These are phyloP conservation scores for Buathra laborator DNA, from an alignment of 2,888 invertebrate genomes.

Conservation along the genomic window DNA sequence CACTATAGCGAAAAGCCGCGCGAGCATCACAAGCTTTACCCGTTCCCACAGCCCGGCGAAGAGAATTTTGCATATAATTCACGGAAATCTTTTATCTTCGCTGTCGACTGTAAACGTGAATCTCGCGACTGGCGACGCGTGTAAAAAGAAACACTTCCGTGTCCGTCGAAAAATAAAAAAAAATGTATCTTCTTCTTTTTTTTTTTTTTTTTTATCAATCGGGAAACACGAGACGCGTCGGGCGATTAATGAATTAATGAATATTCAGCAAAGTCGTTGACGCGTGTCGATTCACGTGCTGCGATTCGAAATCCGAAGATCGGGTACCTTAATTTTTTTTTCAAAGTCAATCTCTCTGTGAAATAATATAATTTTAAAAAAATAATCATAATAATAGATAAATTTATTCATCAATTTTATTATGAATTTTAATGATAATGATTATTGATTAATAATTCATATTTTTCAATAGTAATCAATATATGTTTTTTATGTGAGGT, in stretches of 20 bases:
- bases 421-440: background rate
- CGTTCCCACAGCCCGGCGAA: background rate
- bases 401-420: background rate
- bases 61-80: constrained; percentile 15
- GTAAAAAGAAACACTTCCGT: background rate
- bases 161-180: background rate
- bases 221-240: background rate
- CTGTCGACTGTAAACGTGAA: constrained; percentile 1
- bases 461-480: too few relatives aligned
- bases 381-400: background rate
- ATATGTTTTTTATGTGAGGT: background rate
- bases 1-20: constrained; percentile 4
- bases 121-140: background rate
- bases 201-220: background rate
- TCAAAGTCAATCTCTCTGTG: background rate
- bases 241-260: constrained; percentile 1
- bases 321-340: background rate
- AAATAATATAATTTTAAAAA: too few relatives aligned
- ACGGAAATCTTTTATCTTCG: constrained; percentile 34
- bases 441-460: too few relatives aligned
- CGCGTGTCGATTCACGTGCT: background rate
- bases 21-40: constrained; percentile 21
- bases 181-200: constrained; percentile 13
- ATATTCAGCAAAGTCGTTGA: constrained; percentile 29
- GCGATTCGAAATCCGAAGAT: background rate